Conservation (phyloP, 2,797 vertebrate species). For the Diplodus puntazzo region DNA sequence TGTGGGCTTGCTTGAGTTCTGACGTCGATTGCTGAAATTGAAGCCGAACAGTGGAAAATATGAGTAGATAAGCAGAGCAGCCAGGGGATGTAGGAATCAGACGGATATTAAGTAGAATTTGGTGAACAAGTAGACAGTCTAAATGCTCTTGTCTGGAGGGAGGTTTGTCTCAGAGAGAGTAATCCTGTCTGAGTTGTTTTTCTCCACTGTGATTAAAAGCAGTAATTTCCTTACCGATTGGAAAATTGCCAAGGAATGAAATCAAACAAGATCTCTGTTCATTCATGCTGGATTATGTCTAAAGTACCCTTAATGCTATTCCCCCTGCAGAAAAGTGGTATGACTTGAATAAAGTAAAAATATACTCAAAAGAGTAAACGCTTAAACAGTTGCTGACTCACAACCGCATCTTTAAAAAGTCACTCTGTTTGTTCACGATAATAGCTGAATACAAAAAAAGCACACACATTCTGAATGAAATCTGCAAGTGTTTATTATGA, state of each 20-base stretch:
- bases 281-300: constrained; percentile 57
- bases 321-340: constrained; percentile 36
- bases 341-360: constrained; percentile 27
- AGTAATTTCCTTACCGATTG: constrained; percentile 57
- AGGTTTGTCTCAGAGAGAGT: constrained; percentile 40
- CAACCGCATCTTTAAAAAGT: background rate
- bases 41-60: constrained; percentile 59
- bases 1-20: constrained; percentile 42
- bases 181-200: constrained; percentile 65
- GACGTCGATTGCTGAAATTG: constrained; percentile 44
- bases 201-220: constrained; percentile 58
- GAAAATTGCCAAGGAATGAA: constrained; percentile 61
- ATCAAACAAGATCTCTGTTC: constrained; percentile 60
- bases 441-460: background rate
- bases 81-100: constrained; percentile 51
- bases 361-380: background rate
- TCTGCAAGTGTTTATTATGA: background rate
- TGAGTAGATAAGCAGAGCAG: constrained; percentile 55
- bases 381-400: background rate
- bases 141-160: constrained; percentile 56
- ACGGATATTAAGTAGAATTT: constrained; percentile 46
- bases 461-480: background rate
- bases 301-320: constrained; percentile 35
- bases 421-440: background rate
- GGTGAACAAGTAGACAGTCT: constrained; percentile 50